These are phyloP conservation scores for Falco cherrug DNA, from an alignment of 2,797 vertebrate species.

Conservation along the genomic window DNA sequence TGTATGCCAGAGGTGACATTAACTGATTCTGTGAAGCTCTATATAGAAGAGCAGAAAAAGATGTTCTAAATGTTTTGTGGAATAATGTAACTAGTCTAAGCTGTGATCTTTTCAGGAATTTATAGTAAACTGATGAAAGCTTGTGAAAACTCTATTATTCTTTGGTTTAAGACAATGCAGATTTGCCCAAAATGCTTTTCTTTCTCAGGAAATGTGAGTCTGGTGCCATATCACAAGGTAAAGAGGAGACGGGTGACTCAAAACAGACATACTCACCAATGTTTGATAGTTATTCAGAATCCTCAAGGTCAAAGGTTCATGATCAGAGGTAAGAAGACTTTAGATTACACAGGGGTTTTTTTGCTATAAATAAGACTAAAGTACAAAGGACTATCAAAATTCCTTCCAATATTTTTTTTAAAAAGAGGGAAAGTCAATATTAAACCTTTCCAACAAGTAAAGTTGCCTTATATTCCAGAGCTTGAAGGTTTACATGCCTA, in stretches of 20 bases:
- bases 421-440: background rate
- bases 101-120: background rate
- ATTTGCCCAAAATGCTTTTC: background rate
- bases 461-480: background rate
- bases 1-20: rapidly evolving
- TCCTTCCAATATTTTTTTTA: background rate
- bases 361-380: background rate
- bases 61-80: background rate
- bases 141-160: background rate
- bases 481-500: background rate
- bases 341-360: background rate
- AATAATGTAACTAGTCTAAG: background rate
- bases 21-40: background rate
- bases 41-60: background rate
- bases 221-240: constrained; percentile 61
- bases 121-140: background rate
- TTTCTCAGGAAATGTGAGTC: constrained; percentile 79
- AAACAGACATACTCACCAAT: constrained; percentile 75
- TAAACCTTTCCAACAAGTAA: background rate
- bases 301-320: constrained; percentile 81
- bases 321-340: constrained; percentile 80
- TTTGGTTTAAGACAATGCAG: background rate
- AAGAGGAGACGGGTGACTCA: constrained; percentile 61
- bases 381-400: background rate
- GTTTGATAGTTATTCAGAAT: constrained; percentile 83